Evolutionary conservation across 2,113 vertebrate species (phyloP).

Genomic region (Nesoenas mayeri): DNA sequence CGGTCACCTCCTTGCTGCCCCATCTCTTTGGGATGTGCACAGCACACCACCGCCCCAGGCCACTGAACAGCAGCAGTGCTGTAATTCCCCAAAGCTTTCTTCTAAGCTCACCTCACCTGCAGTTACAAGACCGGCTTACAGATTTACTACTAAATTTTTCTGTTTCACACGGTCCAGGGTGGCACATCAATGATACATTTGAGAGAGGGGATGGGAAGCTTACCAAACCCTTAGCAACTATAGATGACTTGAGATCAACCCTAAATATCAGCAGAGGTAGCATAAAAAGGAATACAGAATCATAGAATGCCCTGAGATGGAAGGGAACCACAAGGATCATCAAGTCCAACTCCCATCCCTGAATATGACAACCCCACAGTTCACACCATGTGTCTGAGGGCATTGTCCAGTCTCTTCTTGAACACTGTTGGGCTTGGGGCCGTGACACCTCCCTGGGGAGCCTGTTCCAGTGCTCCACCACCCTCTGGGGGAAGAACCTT

Average conservation of each 20-base stretch:
- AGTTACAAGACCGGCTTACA: background rate
- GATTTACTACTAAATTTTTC: background rate
- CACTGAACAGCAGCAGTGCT: background rate
- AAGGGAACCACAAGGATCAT: too few species aligned
- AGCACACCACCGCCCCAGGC: background rate
- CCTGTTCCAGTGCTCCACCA: too few species aligned
- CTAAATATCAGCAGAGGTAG: background rate
- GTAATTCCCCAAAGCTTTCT: background rate
- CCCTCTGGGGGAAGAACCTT: too few species aligned
- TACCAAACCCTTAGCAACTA: background rate
- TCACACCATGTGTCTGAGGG: too few species aligned
- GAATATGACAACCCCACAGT: too few species aligned
- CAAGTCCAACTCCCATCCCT: too few species aligned
- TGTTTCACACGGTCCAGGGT: background rate
- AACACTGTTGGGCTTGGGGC: too few species aligned
- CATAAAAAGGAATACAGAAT: background rate
- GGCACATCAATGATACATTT: background rate
- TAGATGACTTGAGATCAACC: background rate
- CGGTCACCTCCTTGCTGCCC: rapidly evolving
- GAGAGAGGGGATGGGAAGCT: background rate
- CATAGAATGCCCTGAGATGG: too few species aligned
- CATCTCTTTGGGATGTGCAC: background rate
- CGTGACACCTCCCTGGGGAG: too few species aligned
- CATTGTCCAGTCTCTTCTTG: too few species aligned
- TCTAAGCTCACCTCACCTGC: background rate